Evolutionary conservation across 2,888 invertebrate genomes (phyloP).

Genomic region (Stenodera caucasica): DNA sequence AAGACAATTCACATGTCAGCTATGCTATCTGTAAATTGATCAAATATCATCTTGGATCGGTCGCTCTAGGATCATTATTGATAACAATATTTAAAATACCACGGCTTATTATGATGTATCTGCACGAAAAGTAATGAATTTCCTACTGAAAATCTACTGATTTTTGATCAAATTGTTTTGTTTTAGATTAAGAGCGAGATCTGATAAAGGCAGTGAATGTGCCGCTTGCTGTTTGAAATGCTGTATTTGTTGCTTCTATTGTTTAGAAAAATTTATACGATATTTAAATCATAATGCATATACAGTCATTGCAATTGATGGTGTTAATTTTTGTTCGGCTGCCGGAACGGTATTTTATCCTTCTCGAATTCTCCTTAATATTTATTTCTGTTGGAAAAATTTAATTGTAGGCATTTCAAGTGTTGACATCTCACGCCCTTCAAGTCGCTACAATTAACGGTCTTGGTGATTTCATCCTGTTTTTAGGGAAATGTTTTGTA

Average conservation of each 20-base stretch:
- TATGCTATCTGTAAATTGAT: constrained; percentile 74
- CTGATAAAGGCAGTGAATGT: constrained; percentile 73
- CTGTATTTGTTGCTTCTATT: constrained; percentile 89
- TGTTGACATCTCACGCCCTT: constrained; percentile 78
- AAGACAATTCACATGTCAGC: constrained; percentile 67
- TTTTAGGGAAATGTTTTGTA: constrained; percentile 83
- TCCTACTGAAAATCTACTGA: no score
- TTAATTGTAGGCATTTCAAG: constrained; percentile 75
- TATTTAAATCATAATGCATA: constrained; percentile 95
- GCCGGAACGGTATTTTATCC: constrained; percentile 71
- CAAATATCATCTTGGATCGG: constrained; percentile 91
- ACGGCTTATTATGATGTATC: constrained; percentile 81
- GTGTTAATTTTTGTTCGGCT: constrained; percentile 87
- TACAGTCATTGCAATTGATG: constrained; percentile 90
- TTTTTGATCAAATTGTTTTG: no score
- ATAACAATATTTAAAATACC: constrained; percentile 93
- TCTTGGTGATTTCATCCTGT: constrained; percentile 89
- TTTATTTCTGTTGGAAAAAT: constrained; percentile 5
- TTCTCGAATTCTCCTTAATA: not conserved
- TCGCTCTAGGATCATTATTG: constrained; percentile 91
- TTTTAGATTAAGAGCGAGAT: constrained; percentile 66
- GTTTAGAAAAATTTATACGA: constrained; percentile 87
- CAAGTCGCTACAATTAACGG: constrained; percentile 92
- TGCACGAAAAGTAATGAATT: constrained; percentile 92
- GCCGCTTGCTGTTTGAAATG: constrained; percentile 75